Conservation (phyloP, 1,140 invertebrate genomes). For the Vanessa tameamea region DNA sequence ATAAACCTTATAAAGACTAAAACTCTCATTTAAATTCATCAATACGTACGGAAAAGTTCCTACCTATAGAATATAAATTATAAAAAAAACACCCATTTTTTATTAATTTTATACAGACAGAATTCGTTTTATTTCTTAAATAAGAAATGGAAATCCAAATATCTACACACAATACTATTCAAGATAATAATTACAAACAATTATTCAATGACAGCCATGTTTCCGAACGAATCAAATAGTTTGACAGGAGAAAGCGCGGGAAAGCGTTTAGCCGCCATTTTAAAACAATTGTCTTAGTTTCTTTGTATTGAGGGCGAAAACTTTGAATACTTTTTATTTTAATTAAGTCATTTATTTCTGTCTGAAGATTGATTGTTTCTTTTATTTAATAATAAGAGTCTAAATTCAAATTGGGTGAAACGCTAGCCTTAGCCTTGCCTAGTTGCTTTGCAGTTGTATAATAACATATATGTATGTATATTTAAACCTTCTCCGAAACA, state of each 20-base stretch:
- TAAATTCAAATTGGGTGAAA: no score
- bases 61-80: no score
- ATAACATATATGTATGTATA: no score
- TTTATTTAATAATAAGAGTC: neutral
- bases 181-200: neutral
- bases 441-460: no score
- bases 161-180: neutral
- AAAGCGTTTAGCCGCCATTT: conserved; percentile 12
- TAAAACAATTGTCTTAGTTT: conserved; percentile 13
- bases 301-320: conserved; percentile 9
- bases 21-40: no score
- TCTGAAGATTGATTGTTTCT: neutral
- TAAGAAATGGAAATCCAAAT: neutral
- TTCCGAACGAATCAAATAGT: conserved; percentile 13
- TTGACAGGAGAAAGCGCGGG: conserved; percentile 17
- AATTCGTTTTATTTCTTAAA: neutral
- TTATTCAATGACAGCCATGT: neutral
- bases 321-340: conserved; percentile 4
- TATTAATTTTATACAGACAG: no score
- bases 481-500: no score
- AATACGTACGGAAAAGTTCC: no score
- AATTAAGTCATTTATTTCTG: conserved; percentile 13
- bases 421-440: no score
- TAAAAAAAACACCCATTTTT: no score
- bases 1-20: no score